Evolutionary conservation across 2,113 vertebrate species (phyloP).

Genomic region (Euleptes europaea): DNA sequence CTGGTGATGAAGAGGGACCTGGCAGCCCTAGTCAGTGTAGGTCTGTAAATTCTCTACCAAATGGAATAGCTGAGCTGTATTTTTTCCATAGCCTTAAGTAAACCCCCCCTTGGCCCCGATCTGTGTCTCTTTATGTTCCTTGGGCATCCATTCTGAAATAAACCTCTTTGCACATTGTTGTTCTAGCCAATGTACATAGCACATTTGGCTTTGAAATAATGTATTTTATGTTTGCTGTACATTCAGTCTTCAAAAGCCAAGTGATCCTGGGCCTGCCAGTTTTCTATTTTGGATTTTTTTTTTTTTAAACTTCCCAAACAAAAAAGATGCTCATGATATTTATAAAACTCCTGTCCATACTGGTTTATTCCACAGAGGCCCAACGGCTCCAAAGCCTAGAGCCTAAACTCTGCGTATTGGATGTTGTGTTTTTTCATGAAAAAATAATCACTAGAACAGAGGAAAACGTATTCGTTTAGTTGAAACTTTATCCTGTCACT

Average conservation of each 20-base stretch:
- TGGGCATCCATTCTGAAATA: background rate
- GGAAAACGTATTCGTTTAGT: background rate
- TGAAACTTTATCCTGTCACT: slow-evolving; percentile 30
- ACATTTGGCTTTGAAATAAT: slow-evolving; percentile 30
- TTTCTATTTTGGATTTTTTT: slow-evolving; percentile 20
- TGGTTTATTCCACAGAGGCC: background rate
- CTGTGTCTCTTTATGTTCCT: background rate
- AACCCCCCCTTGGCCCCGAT: slow-evolving; percentile 19
- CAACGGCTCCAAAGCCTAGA: background rate
- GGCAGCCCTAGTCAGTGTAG: too few species aligned
- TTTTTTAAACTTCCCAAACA: background rate
- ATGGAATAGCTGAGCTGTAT: slow-evolving; percentile 52
- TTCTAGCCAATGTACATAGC: slow-evolving; percentile 35
- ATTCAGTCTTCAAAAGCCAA: slow-evolving; percentile 41
- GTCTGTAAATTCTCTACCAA: slow-evolving; percentile 34
- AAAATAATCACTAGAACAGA: slow-evolving; percentile 1
- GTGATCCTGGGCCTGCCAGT: slow-evolving; percentile 27
- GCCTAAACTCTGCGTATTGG: background rate
- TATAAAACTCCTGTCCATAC: slow-evolving; percentile 6
- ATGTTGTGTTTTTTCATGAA: background rate
- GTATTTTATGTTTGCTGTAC: slow-evolving; percentile 48
- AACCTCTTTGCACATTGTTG: background rate
- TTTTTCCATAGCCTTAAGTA: background rate
- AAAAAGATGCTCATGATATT: background rate
- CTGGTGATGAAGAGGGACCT: too few species aligned